Evolutionary conservation across 2,888 invertebrate genomes (phyloP), one percentile per base, ranked within the genome.

Genomic region (Cryptus armator): DNA sequence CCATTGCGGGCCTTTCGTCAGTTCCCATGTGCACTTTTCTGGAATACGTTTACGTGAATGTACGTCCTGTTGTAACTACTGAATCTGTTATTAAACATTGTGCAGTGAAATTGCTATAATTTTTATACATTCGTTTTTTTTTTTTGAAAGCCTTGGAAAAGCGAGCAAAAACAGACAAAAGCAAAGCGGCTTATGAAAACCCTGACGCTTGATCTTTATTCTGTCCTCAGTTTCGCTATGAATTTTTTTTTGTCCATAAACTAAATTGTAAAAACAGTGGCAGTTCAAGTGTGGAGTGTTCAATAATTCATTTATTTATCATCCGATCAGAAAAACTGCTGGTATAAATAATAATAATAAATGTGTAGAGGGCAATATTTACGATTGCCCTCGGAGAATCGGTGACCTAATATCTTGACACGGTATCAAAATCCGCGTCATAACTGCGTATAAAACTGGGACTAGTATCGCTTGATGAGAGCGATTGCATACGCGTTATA

Each of bases 21-120:
- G 75, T 85, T 66, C 75, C 70, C 51, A 43, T 24, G 66, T 67
- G 70, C 44, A 74, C 19, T 51, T 37, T 78, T 81, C 56, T 29
- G 24, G 37, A 43, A 44, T 46, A 5, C 16, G 10, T 62, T 10
- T 56, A 19, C 48, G 68, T 64, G 14, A 72, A 16, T 48, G 3
- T 24, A 19, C 12, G 12, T 24, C 12, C 10, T 24, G 19, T 24
- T 56, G 19, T 3, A 16, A 24, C 10, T 32, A 56, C 10, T 32
- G 0, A n/a, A 32, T n/a, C 43, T 2, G 16, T 10, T 10, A 64
- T 4, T 16, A 2, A 64, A 32, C n/a, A 16, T 32, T 2, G 32
- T 64, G n/a, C 16, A 1, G 37, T 32, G 64, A 24, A 59, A 29
- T 9, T 24, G 7, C 19, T 24, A 24, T 12, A 59, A 37, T 5